Conservation (phyloP, 2,797 vertebrate species). For the Chloroceryle amazona region DNA sequence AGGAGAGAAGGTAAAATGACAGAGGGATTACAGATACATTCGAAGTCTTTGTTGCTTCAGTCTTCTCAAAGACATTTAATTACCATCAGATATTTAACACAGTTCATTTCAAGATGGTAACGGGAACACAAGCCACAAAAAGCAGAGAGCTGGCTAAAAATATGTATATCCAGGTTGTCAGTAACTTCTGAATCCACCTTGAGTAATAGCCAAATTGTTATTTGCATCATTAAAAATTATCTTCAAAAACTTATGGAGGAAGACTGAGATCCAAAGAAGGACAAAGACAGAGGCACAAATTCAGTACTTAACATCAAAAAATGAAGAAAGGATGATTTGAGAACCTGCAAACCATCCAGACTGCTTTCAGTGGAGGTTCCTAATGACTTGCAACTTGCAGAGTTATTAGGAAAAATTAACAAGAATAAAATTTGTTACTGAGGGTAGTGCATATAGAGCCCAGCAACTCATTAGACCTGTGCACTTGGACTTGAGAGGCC, state of each 20-base stretch:
- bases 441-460: not conserved
- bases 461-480: not conserved
- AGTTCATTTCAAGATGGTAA: not conserved
- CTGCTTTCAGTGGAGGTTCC: not conserved
- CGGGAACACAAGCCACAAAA: not conserved
- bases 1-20: not conserved
- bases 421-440: not conserved
- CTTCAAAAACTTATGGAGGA: not conserved
- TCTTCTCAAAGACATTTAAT: not conserved
- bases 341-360: not conserved
- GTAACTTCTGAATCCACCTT: not conserved
- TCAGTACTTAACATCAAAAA: not conserved
- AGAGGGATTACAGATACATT: not conserved
- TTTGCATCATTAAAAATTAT: not conserved
- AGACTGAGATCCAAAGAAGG: not conserved
- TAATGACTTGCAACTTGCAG: not conserved
- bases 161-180: not conserved
- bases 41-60: not conserved
- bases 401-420: slow-evolving; percentile 21
- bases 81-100: not conserved
- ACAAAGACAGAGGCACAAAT: not conserved
- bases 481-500: not conserved
- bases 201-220: not conserved
- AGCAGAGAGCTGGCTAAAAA: not conserved
- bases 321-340: not conserved